phyloP scores from a whole-genome alignment of 2,113 vertebrate genomes.

The Arizona elegans region DNA sequence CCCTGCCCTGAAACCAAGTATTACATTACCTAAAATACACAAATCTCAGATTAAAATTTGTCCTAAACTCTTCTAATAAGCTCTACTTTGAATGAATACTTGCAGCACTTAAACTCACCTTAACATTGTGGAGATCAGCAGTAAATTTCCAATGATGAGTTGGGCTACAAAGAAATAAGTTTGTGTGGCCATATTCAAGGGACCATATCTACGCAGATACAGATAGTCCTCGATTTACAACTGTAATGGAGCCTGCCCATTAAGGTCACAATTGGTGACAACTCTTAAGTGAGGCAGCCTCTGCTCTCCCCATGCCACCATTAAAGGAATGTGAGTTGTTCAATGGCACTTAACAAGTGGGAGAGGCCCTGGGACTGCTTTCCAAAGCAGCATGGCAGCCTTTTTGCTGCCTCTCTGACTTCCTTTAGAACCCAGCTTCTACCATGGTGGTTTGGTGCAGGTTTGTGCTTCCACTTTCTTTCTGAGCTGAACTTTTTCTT shows the following conservation, averaged over 20 bases:
- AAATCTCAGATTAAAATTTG: neutral
- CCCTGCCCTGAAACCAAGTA: neutral
- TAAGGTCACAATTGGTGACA: neutral
- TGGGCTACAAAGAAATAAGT: neutral
- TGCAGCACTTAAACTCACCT: neutral
- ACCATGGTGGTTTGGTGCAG: neutral
- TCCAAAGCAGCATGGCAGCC: neutral
- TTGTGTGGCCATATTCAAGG: neutral
- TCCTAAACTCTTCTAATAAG: neutral
- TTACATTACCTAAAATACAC: neutral
- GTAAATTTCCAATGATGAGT: neutral
- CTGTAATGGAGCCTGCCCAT: neutral
- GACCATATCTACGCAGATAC: neutral
- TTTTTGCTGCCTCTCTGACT: neutral
- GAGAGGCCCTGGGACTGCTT: neutral
- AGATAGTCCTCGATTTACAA: neutral
- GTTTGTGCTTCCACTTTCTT: neutral
- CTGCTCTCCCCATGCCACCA: neutral
- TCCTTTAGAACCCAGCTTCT: neutral
- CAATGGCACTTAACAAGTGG: neutral
- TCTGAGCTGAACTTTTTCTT: neutral
- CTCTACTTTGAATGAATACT: neutral
- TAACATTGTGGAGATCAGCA: neutral
- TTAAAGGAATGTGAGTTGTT: neutral
- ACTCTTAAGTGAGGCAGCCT: neutral